Evolutionary conservation across 2,797 vertebrate species (phyloP).

Genomic region (Spinus pinus): DNA sequence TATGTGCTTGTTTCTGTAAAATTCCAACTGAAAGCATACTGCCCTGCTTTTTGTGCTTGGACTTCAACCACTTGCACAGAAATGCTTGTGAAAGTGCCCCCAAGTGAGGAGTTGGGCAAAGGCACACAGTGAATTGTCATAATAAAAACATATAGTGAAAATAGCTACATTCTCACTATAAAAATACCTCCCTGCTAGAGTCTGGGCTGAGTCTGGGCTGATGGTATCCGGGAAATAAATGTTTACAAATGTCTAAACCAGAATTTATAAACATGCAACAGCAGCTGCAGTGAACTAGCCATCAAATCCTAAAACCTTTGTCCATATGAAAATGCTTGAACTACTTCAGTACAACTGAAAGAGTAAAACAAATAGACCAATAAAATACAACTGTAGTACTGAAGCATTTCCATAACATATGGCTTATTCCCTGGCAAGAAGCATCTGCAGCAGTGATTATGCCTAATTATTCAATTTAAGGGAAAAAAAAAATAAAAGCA

Average conservation of each 20-base stretch:
- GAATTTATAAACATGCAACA: neutral
- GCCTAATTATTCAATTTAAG: neutral
- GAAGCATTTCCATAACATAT: neutral
- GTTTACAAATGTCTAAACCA: neutral
- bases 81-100: neutral
- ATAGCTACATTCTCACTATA: neutral
- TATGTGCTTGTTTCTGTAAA: constrained; percentile 3
- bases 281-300: neutral
- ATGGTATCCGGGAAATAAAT: neutral
- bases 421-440: neutral
- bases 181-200: neutral
- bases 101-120: neutral
- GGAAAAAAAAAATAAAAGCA: neutral
- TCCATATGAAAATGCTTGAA: neutral
- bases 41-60: neutral
- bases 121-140: neutral
- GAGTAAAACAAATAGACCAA: neutral
- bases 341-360: neutral
- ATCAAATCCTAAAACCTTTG: neutral
- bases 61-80: neutral
- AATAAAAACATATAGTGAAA: neutral
- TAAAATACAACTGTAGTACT: neutral
- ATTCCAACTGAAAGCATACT: neutral
- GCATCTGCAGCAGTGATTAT: neutral
- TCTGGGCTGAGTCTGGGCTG: neutral